phyloP scores from a whole-genome alignment of 2,113 vertebrate genomes.

The Anolis carolinensis region DNA sequence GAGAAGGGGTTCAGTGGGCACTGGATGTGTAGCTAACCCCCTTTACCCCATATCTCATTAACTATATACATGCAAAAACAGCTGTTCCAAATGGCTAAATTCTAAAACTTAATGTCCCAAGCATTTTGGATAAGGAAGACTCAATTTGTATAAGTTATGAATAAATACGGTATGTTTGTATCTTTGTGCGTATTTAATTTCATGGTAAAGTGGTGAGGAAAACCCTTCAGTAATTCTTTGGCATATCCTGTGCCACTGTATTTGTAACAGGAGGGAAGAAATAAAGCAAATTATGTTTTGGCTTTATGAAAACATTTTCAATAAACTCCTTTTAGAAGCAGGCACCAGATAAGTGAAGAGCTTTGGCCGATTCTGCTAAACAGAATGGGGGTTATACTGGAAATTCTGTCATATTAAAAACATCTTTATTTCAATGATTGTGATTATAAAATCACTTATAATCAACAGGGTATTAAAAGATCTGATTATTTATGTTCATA shows the following conservation, averaged over 20 bases:
- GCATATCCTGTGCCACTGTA: background rate
- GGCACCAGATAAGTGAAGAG: constrained; percentile 17
- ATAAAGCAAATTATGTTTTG: constrained; percentile 36
- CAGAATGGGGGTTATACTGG: constrained; percentile 24
- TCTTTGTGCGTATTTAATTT: background rate
- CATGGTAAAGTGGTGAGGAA: constrained; percentile 13
- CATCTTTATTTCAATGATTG: constrained; percentile 47
- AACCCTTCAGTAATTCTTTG: constrained; percentile 5
- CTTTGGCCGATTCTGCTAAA: constrained; percentile 12
- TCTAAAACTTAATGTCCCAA: too few relatives aligned
- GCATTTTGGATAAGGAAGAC: too few relatives aligned
- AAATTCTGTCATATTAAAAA: constrained; percentile 24
- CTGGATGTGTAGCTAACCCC: too few relatives aligned
- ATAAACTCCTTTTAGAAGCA: constrained; percentile 50
- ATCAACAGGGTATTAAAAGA: constrained; percentile 49
- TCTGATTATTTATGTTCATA: constrained; percentile 53
- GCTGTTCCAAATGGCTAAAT: too few relatives aligned
- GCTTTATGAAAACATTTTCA: constrained; percentile 41
- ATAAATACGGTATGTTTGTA: background rate
- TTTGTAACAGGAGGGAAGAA: constrained; percentile 18
- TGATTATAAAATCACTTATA: constrained; percentile 54
- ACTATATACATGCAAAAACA: too few relatives aligned
- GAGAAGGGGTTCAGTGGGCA: too few relatives aligned
- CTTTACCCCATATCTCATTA: too few relatives aligned
- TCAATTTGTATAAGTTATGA: background rate